phyloP scores from a whole-genome alignment of 2,797 vertebrate species.

The Coendou prehensilis region DNA sequence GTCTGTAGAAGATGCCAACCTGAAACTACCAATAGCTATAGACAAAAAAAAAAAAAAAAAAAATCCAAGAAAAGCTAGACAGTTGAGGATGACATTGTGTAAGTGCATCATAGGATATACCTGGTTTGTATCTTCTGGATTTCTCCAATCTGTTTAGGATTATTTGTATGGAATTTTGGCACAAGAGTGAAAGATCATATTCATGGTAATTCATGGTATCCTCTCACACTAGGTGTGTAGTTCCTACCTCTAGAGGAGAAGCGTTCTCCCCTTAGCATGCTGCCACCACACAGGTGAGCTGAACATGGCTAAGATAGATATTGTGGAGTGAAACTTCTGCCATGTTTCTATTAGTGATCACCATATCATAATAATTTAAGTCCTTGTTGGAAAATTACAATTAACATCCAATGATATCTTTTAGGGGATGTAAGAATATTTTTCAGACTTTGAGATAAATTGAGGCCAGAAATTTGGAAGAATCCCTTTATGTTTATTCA shows the following conservation, averaged over 20 bases:
- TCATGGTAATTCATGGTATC: no score
- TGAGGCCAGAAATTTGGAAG: not conserved
- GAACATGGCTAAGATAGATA: not conserved
- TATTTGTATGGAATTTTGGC: not conserved
- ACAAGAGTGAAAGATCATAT: not conserved
- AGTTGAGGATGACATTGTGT: not conserved
- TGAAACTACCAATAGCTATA: not conserved
- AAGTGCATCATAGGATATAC: accelerated
- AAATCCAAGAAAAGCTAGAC: not conserved
- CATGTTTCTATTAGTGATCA: not conserved
- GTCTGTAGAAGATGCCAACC: not conserved
- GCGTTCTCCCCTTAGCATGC: no score
- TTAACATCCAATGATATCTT: not conserved
- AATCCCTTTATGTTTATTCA: not conserved
- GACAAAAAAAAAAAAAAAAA: not conserved
- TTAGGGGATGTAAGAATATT: not conserved
- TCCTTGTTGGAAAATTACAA: not conserved
- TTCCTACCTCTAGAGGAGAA: not conserved
- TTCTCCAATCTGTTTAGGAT: not conserved
- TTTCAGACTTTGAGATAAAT: not conserved
- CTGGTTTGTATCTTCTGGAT: not conserved
- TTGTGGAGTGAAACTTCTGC: not conserved
- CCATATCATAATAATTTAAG: not conserved
- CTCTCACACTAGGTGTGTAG: not conserved
- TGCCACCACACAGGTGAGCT: not conserved